Conservation (phyloP, 2,797 vertebrate species). For the Mormyrops attenuatus region DNA sequence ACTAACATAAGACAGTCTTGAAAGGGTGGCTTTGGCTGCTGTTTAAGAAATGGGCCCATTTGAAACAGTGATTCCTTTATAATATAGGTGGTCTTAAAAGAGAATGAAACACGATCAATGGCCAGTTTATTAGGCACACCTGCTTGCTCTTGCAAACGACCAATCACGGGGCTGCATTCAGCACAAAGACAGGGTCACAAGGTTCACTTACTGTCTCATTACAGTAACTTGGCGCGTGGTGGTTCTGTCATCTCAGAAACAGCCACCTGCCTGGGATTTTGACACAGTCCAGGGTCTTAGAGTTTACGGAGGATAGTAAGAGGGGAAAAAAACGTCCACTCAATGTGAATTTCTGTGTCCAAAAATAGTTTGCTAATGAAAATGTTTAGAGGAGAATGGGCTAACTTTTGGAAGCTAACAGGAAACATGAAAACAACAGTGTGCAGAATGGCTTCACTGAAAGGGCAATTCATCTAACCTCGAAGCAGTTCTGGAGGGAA, state of each 20-base stretch:
- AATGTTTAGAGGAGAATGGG: background rate
- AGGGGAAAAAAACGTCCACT: background rate
- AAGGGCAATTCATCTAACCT: background rate
- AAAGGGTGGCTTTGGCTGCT: slow-evolving; percentile 27
- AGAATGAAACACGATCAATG: background rate
- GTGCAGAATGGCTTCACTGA: background rate
- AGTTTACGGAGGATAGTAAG: background rate
- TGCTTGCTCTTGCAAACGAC: background rate
- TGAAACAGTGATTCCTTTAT: slow-evolving; percentile 27
- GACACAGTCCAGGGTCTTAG: background rate
- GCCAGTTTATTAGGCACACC: background rate
- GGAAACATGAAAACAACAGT: background rate
- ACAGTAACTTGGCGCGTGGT: background rate
- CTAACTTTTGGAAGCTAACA: background rate
- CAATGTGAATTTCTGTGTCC: background rate
- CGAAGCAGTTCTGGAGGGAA: background rate
- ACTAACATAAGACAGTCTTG: background rate
- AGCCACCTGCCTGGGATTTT: background rate
- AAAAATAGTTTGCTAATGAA: background rate
- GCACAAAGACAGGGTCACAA: background rate
- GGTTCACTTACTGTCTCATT: background rate
- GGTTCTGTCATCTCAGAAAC: background rate
- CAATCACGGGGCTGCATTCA: background rate
- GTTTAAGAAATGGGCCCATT: slow-evolving; percentile 32
- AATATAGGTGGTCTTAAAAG: slow-evolving; percentile 24